Conservation (phyloP, 2,113 vertebrate genomes). For the Zapornia atra region DNA sequence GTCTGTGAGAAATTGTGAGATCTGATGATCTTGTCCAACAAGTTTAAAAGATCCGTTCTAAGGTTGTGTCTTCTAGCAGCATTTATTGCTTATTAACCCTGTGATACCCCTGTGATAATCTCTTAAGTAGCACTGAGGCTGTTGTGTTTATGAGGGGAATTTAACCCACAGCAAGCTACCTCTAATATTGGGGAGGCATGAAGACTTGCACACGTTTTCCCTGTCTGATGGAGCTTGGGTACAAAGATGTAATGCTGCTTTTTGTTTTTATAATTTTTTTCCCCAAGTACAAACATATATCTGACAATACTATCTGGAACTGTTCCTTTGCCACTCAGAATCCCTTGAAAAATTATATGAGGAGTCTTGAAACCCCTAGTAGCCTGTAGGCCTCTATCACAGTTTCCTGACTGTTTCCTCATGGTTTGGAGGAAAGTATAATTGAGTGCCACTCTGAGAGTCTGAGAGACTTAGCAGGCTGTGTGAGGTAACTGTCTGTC, state of each 20-base stretch:
- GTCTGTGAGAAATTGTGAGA: neutral
- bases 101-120: neutral
- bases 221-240: neutral
- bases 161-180: neutral
- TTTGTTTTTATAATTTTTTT: neutral
- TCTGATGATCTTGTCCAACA: neutral
- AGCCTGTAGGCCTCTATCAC: neutral
- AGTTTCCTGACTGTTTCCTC: neutral
- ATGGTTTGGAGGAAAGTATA: neutral
- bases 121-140: neutral
- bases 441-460: neutral
- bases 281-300: neutral
- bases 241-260: neutral
- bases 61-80: neutral
- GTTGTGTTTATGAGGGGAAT: neutral
- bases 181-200: neutral
- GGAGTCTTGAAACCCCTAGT: neutral
- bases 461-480: neutral
- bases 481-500: neutral
- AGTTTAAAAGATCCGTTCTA: neutral
- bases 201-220: neutral
- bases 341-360: neutral
- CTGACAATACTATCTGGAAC: neutral
- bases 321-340: neutral
- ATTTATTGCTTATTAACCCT: neutral